A percentile compares a stretch with the other conserved stretches of the same genome.
Conservation (phyloP, 1,140 invertebrate species). For the Zaprionus lachaisei region DNA sequence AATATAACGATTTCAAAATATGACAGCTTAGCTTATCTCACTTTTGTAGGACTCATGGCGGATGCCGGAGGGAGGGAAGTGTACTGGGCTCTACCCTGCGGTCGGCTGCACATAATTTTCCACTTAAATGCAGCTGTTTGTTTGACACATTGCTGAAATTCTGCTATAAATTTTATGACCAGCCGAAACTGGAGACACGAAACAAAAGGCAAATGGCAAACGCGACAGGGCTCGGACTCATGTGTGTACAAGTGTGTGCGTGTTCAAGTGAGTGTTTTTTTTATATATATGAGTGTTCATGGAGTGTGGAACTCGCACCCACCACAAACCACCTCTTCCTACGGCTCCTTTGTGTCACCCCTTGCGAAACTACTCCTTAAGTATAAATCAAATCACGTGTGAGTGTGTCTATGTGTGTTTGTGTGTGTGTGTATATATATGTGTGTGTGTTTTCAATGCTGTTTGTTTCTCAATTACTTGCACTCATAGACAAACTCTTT, state of each 20-base stretch:
- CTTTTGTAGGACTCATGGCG: background rate
- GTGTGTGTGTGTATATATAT: too few species aligned
- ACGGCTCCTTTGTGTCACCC: too few species aligned
- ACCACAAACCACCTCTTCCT: too few species aligned
- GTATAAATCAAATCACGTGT: too few species aligned
- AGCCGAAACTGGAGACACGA: slow-evolving; percentile 51
- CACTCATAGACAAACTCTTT: background rate
- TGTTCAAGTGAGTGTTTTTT: background rate
- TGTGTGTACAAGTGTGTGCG: background rate
- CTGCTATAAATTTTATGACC: slow-evolving; percentile 64
- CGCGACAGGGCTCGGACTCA: background rate
- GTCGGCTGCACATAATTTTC: slow-evolving; percentile 70
- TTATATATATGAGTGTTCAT: too few species aligned
- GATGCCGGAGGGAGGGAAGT: too few species aligned
- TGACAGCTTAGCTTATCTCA: slow-evolving; percentile 25
- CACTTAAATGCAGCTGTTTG: slow-evolving; percentile 78
- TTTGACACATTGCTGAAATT: slow-evolving; percentile 78
- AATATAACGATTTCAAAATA: slow-evolving; percentile 30
- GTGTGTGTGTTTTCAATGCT: background rate
- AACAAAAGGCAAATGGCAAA: slow-evolving; percentile 45
- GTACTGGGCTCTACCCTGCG: background rate
- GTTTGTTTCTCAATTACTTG: background rate
- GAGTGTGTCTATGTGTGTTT: background rate
- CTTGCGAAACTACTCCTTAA: too few species aligned
- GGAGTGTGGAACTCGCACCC: too few species aligned